Evolutionary conservation across 2,113 vertebrate species (phyloP), one percentile per base, ranked within the genome.

Genomic region (Plectropomus leopardus): DNA sequence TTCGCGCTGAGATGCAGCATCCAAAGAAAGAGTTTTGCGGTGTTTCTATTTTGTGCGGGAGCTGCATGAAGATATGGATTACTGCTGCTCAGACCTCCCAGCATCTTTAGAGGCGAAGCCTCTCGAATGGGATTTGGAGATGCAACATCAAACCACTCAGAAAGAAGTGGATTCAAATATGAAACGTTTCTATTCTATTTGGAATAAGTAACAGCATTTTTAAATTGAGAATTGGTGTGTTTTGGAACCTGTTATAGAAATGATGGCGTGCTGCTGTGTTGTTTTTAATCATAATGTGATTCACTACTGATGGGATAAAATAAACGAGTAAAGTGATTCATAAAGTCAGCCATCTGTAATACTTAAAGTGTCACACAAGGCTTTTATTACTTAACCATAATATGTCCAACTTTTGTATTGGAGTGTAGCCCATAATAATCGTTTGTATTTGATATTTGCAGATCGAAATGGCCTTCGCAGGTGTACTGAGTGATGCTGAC

Each of bases 401-500:
- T 13, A 3, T 3, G 28, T 34, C 11, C 23, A 23, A 55, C 42
- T 50, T 30, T 11, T 47, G 51, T 45, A 45, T 45, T 45, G 6
- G 15, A 5, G 14, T 45, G 9, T 30, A 48, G 13, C n/a, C n/a
- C n/a, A n/a, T n/a, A 28, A 40, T 64, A 23, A 50, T 61, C 9
- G 6, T 2, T 50, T 54, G 13, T 42, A 5, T 85, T 17, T 65
- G 16, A 28, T 76, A 83, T 51, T 64, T 59, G 55, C 32, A 95
- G 85, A 87, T 93, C 84, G 94, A 80, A 83, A 95, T 95, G 95
- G 91, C 94, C 86, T 93, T 96, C 87, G 58, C 92, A 55, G 83
- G 84, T 61, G 66, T 95, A 86, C 90, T 97, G 85, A 93, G 34
- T 4, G 95, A 96, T 67, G 92, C 92, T 83, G 94, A 96, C 53